Conservation (phyloP, 2,888 invertebrate species). For the Microplitis manilae region DNA sequence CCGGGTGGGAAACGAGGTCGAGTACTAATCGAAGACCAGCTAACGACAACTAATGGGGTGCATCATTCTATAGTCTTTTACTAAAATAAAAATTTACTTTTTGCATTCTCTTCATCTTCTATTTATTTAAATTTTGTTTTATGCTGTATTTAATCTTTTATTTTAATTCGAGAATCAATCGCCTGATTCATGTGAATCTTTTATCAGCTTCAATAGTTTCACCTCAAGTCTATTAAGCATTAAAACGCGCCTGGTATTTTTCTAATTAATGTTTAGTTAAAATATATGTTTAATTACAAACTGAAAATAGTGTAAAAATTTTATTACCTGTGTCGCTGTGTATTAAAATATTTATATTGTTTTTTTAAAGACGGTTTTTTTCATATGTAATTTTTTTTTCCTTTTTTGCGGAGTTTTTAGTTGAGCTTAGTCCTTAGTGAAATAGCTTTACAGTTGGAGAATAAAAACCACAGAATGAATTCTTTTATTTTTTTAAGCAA, state of each 20-base stretch:
- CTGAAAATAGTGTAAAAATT: too few relatives aligned
- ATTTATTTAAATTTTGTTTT: slow-evolving; percentile 6
- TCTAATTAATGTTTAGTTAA: too few relatives aligned
- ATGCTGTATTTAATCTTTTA: background rate
- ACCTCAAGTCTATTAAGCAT: too few relatives aligned
- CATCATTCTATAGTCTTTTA: slow-evolving; percentile 45
- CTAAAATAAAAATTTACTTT: slow-evolving; percentile 46
- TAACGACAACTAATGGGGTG: slow-evolving; percentile 48
- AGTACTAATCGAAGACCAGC: slow-evolving; percentile 46
- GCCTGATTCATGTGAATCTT: too few relatives aligned
- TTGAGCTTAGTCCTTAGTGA: background rate
- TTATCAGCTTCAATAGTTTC: too few relatives aligned
- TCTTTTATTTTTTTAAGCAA: background rate
- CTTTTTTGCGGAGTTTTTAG: too few relatives aligned
- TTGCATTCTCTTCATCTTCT: slow-evolving; percentile 19
- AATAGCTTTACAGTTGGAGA: background rate
- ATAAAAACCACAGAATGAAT: background rate
- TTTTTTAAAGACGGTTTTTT: too few relatives aligned
- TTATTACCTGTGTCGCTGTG: too few relatives aligned
- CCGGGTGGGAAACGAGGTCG: slow-evolving; percentile 44
- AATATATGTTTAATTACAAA: too few relatives aligned
- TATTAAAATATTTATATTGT: too few relatives aligned
- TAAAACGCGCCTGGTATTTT: too few relatives aligned
- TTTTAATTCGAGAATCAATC: background rate
- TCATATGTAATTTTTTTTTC: too few relatives aligned